Evolutionary conservation across 2,888 invertebrate species (phyloP).

Genomic region (Eugnorisma glareosa): DNA sequence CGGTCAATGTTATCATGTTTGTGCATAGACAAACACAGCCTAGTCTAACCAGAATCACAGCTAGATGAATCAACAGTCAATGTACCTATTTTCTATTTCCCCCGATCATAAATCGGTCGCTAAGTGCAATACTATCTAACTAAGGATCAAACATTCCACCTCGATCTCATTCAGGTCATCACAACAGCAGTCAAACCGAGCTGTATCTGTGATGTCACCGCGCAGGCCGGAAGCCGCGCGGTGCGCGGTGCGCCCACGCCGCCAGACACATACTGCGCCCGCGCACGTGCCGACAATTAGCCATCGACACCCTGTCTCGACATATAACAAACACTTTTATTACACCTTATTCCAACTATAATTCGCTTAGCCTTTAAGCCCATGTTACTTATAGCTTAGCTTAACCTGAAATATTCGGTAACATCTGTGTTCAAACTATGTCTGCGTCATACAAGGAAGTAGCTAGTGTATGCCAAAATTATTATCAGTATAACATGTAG

Average conservation of each 20-base stretch:
- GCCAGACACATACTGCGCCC: slow-evolving; percentile 53
- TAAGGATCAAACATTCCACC: slow-evolving; percentile 27
- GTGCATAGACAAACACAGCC: slow-evolving; percentile 9
- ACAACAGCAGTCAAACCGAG: slow-evolving; percentile 59
- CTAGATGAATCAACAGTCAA: background rate
- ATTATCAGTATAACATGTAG: slow-evolving; percentile 61
- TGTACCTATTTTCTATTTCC: background rate
- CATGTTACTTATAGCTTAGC: background rate
- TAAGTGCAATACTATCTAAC: slow-evolving; percentile 1
- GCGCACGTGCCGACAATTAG: slow-evolving; percentile 62
- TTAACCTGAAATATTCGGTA: slow-evolving; percentile 21
- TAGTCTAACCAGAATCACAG: background rate
- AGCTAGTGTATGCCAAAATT: slow-evolving; percentile 59
- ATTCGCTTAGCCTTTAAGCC: background rate
- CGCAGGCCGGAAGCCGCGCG: slow-evolving; percentile 67
- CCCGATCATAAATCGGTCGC: background rate
- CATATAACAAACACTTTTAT: slow-evolving; percentile 41
- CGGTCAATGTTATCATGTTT: slow-evolving; percentile 40
- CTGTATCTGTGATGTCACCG: slow-evolving; percentile 76
- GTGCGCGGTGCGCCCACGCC: slow-evolving; percentile 61
- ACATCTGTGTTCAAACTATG: slow-evolving; percentile 29
- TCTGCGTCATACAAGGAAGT: slow-evolving; percentile 67
- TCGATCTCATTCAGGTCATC: slow-evolving; percentile 54
- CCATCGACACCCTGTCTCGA: slow-evolving; percentile 59
- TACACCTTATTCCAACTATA: slow-evolving; percentile 12